Percentiles rank a stretch among this genome's conserved stretches.
These are phyloP conservation scores for Erythrocercus mccallii DNA, from an alignment of 2,113 vertebrate genomes.

Conservation along the genomic window DNA sequence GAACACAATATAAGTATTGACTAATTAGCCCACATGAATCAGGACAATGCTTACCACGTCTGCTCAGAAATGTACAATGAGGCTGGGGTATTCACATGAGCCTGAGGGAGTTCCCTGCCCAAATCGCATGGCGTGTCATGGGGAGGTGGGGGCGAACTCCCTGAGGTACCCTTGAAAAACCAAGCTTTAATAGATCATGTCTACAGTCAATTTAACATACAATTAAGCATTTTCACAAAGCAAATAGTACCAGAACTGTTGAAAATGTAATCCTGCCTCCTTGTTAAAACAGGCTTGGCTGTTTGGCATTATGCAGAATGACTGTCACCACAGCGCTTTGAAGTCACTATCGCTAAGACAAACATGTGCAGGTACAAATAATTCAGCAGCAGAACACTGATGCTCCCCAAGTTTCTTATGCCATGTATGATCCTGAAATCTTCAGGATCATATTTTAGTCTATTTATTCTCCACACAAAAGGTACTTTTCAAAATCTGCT, in stretches of 20 bases:
- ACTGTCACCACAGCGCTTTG: constrained; percentile 31
- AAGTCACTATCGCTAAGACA: constrained; percentile 33
- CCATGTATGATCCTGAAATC: constrained; percentile 36
- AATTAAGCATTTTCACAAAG: constrained; percentile 56
- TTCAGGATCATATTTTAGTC: constrained; percentile 41
- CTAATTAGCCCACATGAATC: background rate
- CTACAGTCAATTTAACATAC: constrained; percentile 48
- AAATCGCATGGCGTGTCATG: fast-evolving
- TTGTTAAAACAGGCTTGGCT: constrained; percentile 14
- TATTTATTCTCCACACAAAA: constrained; percentile 59
- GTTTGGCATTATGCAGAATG: constrained; percentile 47
- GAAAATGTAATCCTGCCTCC: constrained; percentile 38
- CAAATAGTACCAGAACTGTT: constrained; percentile 34
- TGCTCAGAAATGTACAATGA: background rate
- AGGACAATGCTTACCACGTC: background rate
- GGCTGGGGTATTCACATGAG: background rate
- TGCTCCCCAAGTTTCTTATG: constrained; percentile 35
- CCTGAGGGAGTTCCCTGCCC: background rate
- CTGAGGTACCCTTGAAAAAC: constrained; percentile 24
- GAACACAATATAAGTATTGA: background rate
- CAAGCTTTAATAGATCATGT: constrained; percentile 26
- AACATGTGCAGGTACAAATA: constrained; percentile 59
- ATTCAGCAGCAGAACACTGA: constrained; percentile 30
- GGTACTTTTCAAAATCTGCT: constrained; percentile 56
- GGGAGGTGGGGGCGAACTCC: background rate